A percentile compares a stretch with the other conserved stretches of the same genome.
Evolutionary conservation across 2,797 vertebrate species (phyloP).

Genomic region (Muscicapa striata): DNA sequence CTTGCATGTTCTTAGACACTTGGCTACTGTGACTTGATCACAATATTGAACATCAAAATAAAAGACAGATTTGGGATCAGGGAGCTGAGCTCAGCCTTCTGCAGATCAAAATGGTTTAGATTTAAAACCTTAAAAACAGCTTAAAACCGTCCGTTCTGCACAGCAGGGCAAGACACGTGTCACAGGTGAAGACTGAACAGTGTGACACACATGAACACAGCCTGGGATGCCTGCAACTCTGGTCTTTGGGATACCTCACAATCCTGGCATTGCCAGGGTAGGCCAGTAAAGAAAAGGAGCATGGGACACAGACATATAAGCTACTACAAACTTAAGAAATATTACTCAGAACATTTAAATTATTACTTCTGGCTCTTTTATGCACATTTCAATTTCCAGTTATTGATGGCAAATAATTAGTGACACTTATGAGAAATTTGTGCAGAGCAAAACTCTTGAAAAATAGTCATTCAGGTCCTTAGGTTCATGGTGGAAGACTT

Average conservation of each 20-base stretch:
- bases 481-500: not conserved
- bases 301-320: not conserved
- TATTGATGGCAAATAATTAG: not conserved
- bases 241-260: not conserved
- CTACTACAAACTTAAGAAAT: not conserved
- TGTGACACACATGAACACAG: rapidly evolving
- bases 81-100: not conserved
- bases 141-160: not conserved
- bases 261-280: not conserved
- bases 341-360: not conserved
- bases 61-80: not conserved
- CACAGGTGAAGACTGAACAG: not conserved
- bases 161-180: not conserved
- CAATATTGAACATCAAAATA: not conserved
- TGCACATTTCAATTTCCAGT: not conserved
- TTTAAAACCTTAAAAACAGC: not conserved
- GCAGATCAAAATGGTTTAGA: not conserved
- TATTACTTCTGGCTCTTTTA: not conserved
- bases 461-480: not conserved
- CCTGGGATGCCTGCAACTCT: not conserved
- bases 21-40: not conserved
- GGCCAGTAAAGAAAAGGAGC: not conserved
- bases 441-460: not conserved
- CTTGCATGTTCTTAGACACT: rapidly evolving
- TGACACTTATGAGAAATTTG: not conserved